Conservation (phyloP, 2,888 invertebrate species). For the Mayetiola destructor region DNA sequence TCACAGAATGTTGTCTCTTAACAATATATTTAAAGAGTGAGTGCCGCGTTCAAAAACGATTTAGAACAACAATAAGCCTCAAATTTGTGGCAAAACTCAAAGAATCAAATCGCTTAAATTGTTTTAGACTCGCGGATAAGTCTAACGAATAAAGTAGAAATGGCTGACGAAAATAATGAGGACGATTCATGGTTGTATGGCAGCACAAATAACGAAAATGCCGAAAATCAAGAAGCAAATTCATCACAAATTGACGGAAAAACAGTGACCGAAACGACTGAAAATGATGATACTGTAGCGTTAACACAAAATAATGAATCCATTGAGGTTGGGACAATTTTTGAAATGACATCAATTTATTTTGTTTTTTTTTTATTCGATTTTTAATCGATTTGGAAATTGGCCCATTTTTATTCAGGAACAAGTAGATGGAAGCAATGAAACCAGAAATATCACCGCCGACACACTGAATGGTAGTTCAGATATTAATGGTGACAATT, state of each 20-base stretch:
- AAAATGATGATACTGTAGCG: conserved; percentile 16
- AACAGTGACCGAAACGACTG: not conserved
- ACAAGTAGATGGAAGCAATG: not conserved
- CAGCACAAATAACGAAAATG: conserved; percentile 45
- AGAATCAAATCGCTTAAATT: too few species aligned
- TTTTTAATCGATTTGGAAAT: not conserved
- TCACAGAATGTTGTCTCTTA: conserved; percentile 1
- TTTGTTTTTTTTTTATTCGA: not conserved
- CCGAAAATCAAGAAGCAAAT: conserved; percentile 25
- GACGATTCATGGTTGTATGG: conserved; percentile 85
- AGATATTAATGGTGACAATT: conserved; percentile 2
- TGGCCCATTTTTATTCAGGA: not conserved
- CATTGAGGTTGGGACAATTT: not conserved
- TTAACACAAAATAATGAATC: not conserved
- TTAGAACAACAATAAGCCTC: too few species aligned
- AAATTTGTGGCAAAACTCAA: too few species aligned
- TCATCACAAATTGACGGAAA: conserved; percentile 23
- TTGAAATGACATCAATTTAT: not conserved
- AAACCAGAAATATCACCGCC: conserved; percentile 22
- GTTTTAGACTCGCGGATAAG: too few species aligned
- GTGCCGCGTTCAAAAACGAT: not conserved
- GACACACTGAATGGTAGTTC: conserved; percentile 21
- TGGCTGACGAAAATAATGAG: conserved; percentile 48
- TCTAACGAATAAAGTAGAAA: conserved; percentile 27
- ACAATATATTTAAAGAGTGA: not conserved